A percentile compares a stretch with the other conserved stretches of the same genome.
These are phyloP conservation scores for Odontamblyopus lacepedii DNA, from an alignment of 2,797 vertebrate species.

Conservation along the genomic window DNA sequence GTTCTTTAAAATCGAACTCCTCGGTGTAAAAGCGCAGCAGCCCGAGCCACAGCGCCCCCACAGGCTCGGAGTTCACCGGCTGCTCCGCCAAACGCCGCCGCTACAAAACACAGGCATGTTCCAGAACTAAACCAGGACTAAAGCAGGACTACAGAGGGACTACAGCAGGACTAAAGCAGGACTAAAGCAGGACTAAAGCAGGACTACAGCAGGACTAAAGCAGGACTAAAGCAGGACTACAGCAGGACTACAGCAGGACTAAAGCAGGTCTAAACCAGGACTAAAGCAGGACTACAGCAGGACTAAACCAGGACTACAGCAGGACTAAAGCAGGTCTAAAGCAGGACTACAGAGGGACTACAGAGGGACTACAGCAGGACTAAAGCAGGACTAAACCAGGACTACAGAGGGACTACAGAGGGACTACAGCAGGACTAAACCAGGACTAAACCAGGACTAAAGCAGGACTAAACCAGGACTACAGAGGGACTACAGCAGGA, in stretches of 20 bases:
- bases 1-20: conserved; percentile 97
- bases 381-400: neutral
- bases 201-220: neutral
- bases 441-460: neutral
- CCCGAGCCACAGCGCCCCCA: conserved; percentile 96
- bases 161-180: neutral
- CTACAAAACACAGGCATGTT: conserved; percentile 46
- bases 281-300: neutral
- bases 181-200: neutral
- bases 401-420: neutral
- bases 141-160: neutral
- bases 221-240: neutral
- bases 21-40: conserved; percentile 96
- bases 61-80: conserved; percentile 88
- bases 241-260: neutral
- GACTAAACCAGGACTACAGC: no score
- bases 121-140: no score
- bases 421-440: neutral
- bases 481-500: neutral
- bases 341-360: neutral
- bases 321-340: neutral
- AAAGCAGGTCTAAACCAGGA: neutral
- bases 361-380: neutral
- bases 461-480: neutral
- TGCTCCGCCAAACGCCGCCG: conserved; percentile 83